Base-by-base conservation (phyloP, 2,888 invertebrate genomes). In the Colletes collaris region DNA sequence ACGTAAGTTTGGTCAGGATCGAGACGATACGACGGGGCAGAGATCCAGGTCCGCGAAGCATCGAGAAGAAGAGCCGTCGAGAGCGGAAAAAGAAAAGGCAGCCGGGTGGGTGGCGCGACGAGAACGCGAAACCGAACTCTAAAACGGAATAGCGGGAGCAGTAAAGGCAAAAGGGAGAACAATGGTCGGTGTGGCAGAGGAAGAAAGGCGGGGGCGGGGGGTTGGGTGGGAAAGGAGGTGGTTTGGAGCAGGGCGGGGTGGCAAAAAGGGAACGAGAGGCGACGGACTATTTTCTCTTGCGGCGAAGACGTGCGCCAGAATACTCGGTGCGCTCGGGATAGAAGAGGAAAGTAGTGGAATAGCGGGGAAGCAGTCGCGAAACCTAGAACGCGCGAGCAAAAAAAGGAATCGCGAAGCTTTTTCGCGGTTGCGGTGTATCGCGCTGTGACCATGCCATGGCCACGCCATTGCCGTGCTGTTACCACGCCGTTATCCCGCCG, bases 271-370 rank as follows among this genome's bases (percentile, higher is more conserved):
- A 74, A 63, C 7, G 40, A 59, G 44, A 76, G 76, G 8, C 72
- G 74, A 83, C 85, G 84, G 84, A 86, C 87, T 88, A 88, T 88
- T 87, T 85, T 86, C 81, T 85, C 84, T 81, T 80, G 78, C 79
- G 81, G 63, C 63, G 76, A 81, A 68, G 75, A 79, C 72, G 69
- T 44, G 70, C 60, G 46, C 59, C 56, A 11, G 60, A 79, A 56
- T 58, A 62, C 40, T 19, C 46, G 53, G 49, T 4, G 56, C 37
- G 55, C 46, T 63, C 2, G 10, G n/a, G 35, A 53, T 19, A 10
- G 16, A 27, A 35, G 27, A 16, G 49, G 8, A 13, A 49, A 69
- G 10, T 27, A 55, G 46, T 2, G 70, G n/a, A 37, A 46, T 11
- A 63, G 35, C 44, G 11, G 44, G 55, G 6, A 19, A 46, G 44